Conservation (phyloP, 2,888 invertebrate species). For the Allacma fusca region DNA sequence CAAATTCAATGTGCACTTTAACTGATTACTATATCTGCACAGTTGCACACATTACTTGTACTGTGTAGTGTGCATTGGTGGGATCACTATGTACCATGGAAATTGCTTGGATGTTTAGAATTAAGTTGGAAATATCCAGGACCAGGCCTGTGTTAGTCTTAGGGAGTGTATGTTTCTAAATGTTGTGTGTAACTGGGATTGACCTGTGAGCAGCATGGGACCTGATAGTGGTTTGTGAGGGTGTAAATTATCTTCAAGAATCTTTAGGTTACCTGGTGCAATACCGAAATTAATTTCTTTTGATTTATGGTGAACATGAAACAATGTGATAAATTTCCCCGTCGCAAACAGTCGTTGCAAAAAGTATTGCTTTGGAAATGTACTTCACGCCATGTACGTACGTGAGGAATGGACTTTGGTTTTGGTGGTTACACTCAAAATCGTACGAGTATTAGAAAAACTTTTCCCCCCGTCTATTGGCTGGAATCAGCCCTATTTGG, state of each 20-base stretch:
- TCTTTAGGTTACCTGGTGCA: not conserved
- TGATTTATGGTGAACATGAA: slow-evolving; percentile 24
- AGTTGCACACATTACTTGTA: too few species aligned
- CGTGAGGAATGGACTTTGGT: too few species aligned
- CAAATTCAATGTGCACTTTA: too few species aligned
- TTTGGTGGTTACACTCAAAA: not conserved
- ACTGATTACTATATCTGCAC: too few species aligned
- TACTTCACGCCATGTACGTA: too few species aligned
- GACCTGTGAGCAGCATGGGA: not conserved
- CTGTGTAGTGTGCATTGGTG: too few species aligned
- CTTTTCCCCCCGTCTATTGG: not conserved
- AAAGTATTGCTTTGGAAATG: not conserved
- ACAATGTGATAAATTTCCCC: slow-evolving; percentile 22
- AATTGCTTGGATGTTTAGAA: too few species aligned
- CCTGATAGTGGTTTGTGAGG: not conserved
- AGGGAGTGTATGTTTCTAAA: not conserved
- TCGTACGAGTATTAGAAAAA: not conserved
- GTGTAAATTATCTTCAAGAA: not conserved
- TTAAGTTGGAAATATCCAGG: not conserved
- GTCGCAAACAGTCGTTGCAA: not conserved
- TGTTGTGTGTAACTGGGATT: not conserved
- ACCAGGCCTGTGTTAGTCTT: not conserved
- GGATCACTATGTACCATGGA: too few species aligned
- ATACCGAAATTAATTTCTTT: slow-evolving; percentile 14
- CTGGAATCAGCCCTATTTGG: not conserved